Evolutionary conservation across 92 coral and sea anemone species (phyloP), one percentile per base, ranked within the genome.

Genomic region (Diadumene lineata): DNA sequence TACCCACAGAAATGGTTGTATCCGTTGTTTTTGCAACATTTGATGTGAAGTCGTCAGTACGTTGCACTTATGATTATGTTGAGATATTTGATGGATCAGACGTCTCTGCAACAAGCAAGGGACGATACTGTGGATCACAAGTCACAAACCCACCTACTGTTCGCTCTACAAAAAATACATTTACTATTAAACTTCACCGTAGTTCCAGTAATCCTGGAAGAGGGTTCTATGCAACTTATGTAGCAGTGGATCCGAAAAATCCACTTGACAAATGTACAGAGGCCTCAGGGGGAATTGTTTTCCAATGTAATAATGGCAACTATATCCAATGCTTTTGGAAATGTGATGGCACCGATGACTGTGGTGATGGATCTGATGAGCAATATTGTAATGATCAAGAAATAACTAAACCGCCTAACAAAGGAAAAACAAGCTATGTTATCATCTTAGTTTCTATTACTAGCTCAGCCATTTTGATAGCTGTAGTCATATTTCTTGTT

Each of bases 361-460:
- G 96, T 64, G 79, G 81, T 68, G 96, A 90, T 70, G 77, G 72
- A 28, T 90, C 96, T n/a, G 96, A 90, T 84, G 96, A 90, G 43
- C 57, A 66, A 0, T 76, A 77, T 53, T 90, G 96, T 72, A 64
- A 63, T 43, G 38, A 43, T 34, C 22, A 30, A 38, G 34, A 21
- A 7, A 46, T 56, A 73, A 64, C 62, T 24, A 38, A 76, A 2
- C 73, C 30, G 21, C 75, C 81, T 57, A 79, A 24, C 64, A 62
- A 79, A n/a, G 81, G 84, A 60, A 51, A 87, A 16, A 85, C 81
- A 34, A 90, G 86, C 80, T 90, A 90, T 23, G 81, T 90, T 19
- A 87, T 87, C 44, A 82, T 90, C 30, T 76, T 90, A 70, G 87
- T 90, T 0, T 87, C 96, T 4, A 75, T 87, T 38, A 90, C 96